These are phyloP conservation scores for Cryptocephalus moraei DNA, from an alignment of 2,888 invertebrate species.

Conservation along the genomic window DNA sequence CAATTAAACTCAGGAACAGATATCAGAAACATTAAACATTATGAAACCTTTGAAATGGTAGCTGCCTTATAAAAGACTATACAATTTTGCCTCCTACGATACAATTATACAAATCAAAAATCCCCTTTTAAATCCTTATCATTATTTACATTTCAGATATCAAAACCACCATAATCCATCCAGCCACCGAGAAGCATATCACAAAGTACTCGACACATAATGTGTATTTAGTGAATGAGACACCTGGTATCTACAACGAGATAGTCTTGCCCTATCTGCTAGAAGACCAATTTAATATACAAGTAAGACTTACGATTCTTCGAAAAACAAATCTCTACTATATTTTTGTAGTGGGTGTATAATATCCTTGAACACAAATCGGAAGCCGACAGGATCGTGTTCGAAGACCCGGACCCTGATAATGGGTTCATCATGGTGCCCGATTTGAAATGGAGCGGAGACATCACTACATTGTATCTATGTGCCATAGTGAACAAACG, in stretches of 20 bases:
- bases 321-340: too few species aligned
- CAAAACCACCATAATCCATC: constrained; percentile 83
- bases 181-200: constrained; percentile 88
- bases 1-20: too few species aligned
- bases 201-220: constrained; percentile 72
- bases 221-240: constrained; percentile 71
- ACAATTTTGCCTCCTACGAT: too few species aligned
- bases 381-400: constrained; percentile 80
- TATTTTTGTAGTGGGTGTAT: constrained; percentile 79
- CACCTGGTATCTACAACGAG: constrained; percentile 66
- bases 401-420: constrained; percentile 65
- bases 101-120: not conserved
- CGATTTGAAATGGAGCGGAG: constrained; percentile 94
- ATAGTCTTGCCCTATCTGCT: constrained; percentile 70
- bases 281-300: constrained; percentile 63
- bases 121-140: not conserved
- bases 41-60: too few species aligned
- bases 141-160: constrained; percentile 49
- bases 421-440: constrained; percentile 83
- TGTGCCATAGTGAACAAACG: constrained; percentile 68
- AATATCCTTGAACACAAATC: constrained; percentile 89
- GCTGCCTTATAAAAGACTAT: too few species aligned
- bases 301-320: constrained; percentile 45
- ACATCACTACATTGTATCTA: constrained; percentile 69
- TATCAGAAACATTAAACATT: too few species aligned